These are phyloP conservation scores for Allolobophora icterica DNA, from an alignment of 2,888 invertebrate species.

Conservation along the genomic window DNA sequence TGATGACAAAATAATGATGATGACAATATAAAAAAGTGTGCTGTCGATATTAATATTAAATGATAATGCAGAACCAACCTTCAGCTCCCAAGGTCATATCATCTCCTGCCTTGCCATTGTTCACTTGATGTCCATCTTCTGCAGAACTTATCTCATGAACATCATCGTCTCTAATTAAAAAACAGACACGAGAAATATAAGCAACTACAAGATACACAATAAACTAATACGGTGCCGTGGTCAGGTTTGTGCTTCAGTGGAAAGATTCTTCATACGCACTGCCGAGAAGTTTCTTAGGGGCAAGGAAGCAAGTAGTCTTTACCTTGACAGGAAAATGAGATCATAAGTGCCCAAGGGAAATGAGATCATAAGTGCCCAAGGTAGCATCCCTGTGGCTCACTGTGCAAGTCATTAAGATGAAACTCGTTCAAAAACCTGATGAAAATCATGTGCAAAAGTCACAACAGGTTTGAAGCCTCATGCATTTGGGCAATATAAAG, in stretches of 20 bases:
- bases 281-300: too few species aligned
- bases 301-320: too few species aligned
- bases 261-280: too few species aligned
- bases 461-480: neutral
- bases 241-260: neutral
- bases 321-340: too few species aligned
- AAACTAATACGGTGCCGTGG: neutral
- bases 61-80: neutral
- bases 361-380: too few species aligned
- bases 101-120: neutral
- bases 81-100: conserved; percentile 24
- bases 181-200: neutral
- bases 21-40: neutral
- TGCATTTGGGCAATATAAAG: neutral
- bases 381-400: neutral
- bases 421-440: neutral
- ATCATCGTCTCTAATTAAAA: conserved; percentile 7
- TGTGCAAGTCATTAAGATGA: neutral
- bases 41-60: neutral
- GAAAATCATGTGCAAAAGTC: neutral
- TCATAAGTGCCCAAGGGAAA: too few species aligned
- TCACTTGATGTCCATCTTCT: conserved; percentile 13
- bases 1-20: neutral
- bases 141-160: neutral
- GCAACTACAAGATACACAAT: neutral